phyloP scores from a whole-genome alignment of 2,888 invertebrate species.

The Drosophila trichaetosa region DNA sequence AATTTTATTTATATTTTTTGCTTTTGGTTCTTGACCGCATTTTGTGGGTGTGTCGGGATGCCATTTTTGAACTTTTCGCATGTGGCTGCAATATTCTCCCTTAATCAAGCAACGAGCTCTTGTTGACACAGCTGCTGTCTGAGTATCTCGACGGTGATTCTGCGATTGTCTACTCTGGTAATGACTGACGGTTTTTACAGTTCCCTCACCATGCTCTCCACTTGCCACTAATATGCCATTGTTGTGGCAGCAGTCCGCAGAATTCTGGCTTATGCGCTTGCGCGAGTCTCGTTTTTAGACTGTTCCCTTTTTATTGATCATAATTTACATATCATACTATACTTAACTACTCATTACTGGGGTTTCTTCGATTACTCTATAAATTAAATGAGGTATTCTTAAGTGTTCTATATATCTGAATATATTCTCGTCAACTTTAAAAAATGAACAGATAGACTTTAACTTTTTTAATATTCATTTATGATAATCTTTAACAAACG shows the following conservation, averaged over 20 bases:
- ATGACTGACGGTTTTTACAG: constrained; percentile 39
- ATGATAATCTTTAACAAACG: neutral
- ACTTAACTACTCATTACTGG: neutral
- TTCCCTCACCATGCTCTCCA: neutral
- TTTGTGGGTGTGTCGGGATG: constrained; percentile 7
- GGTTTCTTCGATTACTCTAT: neutral
- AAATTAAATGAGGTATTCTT: neutral
- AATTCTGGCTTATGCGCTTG: constrained; percentile 18
- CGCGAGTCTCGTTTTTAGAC: constrained; percentile 15
- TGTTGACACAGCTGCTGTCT: constrained; percentile 21
- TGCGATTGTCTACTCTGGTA: constrained; percentile 7
- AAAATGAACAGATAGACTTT: neutral
- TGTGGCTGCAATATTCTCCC: neutral
- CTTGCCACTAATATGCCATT: constrained; percentile 8
- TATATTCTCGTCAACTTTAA: neutral
- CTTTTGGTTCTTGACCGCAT: neutral
- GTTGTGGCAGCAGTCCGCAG: constrained; percentile 20
- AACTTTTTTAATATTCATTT: neutral
- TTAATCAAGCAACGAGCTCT: neutral
- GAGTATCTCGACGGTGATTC: neutral
- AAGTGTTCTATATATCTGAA: neutral
- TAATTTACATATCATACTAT: constrained; percentile 16
- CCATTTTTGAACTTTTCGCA: neutral
- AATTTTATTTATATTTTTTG: neutral
- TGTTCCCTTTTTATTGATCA: constrained; percentile 13